Evolutionary conservation across 2,888 invertebrate species (phyloP).

Genomic region (Blomia tropicalis): DNA sequence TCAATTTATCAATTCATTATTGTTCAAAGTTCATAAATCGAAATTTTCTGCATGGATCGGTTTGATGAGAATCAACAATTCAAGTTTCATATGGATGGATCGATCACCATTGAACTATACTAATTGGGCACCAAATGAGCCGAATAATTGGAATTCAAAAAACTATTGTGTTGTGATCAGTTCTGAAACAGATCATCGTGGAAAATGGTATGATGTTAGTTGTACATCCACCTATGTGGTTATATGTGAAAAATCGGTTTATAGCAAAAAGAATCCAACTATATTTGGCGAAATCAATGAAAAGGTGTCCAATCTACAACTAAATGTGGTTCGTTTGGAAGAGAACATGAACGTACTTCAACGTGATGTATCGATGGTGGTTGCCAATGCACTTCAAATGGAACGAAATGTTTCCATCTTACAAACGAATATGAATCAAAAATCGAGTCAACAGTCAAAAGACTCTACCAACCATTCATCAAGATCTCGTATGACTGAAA

Average conservation of each 20-base stretch:
- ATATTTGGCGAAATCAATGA: too few relatives aligned
- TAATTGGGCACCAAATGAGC: conserved; percentile 23
- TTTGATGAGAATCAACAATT: not conserved
- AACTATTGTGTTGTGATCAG: conserved; percentile 20
- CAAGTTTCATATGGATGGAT: conserved; percentile 16
- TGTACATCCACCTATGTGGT: conserved; percentile 20
- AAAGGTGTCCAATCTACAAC: not conserved
- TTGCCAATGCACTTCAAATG: not conserved
- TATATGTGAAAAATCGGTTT: conserved; percentile 16
- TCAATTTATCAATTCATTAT: not conserved
- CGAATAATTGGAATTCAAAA: conserved; percentile 21
- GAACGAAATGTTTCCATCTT: not conserved
- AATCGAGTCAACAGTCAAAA: too few relatives aligned
- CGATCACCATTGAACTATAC: conserved; percentile 10
- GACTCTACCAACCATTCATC: too few relatives aligned
- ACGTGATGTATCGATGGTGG: too few relatives aligned
- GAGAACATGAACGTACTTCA: not conserved
- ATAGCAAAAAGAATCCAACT: not conserved
- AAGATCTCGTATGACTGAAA: not conserved
- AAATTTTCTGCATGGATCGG: conserved; percentile 21
- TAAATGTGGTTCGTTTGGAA: not conserved
- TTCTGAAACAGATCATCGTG: not conserved
- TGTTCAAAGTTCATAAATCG: conserved; percentile 6
- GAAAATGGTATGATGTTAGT: conserved; percentile 18
- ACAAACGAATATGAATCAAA: not conserved